These are phyloP conservation scores for Pleuronectes platessa DNA, from an alignment of 2,113 vertebrate genomes.

Conservation along the genomic window DNA sequence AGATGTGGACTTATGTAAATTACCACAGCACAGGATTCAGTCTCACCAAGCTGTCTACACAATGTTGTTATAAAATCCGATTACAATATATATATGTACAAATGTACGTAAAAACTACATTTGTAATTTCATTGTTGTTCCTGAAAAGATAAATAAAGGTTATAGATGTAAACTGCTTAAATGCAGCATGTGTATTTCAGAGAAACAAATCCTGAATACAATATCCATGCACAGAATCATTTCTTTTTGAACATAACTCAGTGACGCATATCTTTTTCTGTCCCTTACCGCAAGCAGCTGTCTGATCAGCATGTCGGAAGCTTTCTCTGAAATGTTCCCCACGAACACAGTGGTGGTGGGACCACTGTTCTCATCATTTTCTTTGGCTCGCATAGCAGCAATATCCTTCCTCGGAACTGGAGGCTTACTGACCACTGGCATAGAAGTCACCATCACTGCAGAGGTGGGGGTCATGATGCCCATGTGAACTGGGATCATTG, in stretches of 20 bases:
- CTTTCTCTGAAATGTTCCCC: slow-evolving; percentile 98
- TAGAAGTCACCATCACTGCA: slow-evolving; percentile 89
- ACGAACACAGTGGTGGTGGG: slow-evolving; percentile 99
- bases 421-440: slow-evolving; percentile 95
- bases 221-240: neutral
- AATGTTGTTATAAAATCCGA: neutral
- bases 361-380: slow-evolving; percentile 91
- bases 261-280: neutral
- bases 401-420: slow-evolving; percentile 89
- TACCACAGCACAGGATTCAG: neutral
- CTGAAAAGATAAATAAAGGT: too few relatives aligned
- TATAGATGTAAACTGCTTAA: neutral
- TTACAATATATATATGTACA: neutral
- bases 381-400: slow-evolving; percentile 85
- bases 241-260: too few relatives aligned
- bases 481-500: slow-evolving; percentile 99
- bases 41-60: neutral
- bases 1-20: neutral
- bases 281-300: slow-evolving; percentile 94
- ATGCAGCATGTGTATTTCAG: neutral
- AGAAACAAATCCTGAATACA: neutral
- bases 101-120: too few relatives aligned
- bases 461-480: slow-evolving; percentile 94
- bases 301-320: slow-evolving; percentile 98
- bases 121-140: too few relatives aligned